Evolutionary conservation across 2,113 vertebrate species (phyloP), one percentile per base, ranked within the genome.

Genomic region (Brachyistius frenatus): DNA sequence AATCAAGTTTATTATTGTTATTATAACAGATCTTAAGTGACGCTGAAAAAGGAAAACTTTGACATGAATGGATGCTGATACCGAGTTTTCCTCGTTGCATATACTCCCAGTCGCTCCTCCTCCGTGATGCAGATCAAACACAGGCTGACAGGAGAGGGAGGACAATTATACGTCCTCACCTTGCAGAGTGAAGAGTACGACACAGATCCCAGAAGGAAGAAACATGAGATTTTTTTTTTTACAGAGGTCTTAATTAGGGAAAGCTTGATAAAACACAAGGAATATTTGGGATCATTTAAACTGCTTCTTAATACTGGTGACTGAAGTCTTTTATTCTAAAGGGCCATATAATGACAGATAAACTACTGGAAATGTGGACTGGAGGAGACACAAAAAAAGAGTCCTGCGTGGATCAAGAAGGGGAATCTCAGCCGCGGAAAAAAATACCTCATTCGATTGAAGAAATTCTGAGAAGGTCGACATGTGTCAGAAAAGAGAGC

Each of bases 381-480:
- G 66, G 44, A 81, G 65, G 41, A 55, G 66, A 84, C 37, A 2
- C 3, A 9, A 66, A 76, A 49, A 75, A 50, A 4, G 57, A 74
- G 6, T 37, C 53, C 46, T 35, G 31, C 16, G 3, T 37, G 72
- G 81, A 81, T 39, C 13, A 10, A 71, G 37, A 80, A 32, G 57
- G 10, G 46, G 78, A 69, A 55, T 15, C 72, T 36, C 47, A 41
- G 32, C 39, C 79, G 15, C 2, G 33, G 2, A 90, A 84, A 58
- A 81, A 52, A 53, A 76, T 93, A 33, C 73, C 31, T 0, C 90
- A 93, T 67, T 93, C 92, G 0, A 93, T 93, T 13, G 92, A 93
- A 15, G 91, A 92, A 58, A 93, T 93, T 50, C 81, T 93, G 33
- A 83, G 75, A 64, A 90, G 76, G 47, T 88, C 92, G 1, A 13